Base-by-base conservation (phyloP, 1,140 invertebrate species). In the Trachymyrmex cornetzi region DNA sequence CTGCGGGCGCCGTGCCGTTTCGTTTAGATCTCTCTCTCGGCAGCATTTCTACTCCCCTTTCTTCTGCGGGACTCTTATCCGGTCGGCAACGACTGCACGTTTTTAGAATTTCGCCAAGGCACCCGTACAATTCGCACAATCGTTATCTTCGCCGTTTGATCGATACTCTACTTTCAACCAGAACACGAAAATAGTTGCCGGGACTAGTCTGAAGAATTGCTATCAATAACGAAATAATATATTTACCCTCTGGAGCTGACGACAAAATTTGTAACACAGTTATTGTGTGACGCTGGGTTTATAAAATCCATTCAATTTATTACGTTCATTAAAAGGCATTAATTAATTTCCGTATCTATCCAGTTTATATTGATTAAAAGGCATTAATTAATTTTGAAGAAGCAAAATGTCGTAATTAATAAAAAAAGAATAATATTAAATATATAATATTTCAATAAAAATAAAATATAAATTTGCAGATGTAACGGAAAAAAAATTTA, bases 91-190 rank as follows among this genome's bases (percentile, higher is more conserved):
- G 48, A 53, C n/a, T 2, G 14, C n/a, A 11, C 74, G 24, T 44
- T 84, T 61, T 84, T 24, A 48, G 27, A 66, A 79, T 77, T 66
- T 50, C 38, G 38, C 53, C 75, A 9, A 59, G 53, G 5, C 27
- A 38, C 30, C 7, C 12, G 34, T 66, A 16, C n/a, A 38, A 22
- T 38, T 72, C n/a, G 67, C 38, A 22, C 22, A 64, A 77, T 89
- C 59, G 14, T 77, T 77, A 77, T 87, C 88, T 53, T 14, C 44
- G 55, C 53, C 48, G 89, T 90, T 90, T 89, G 89, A 89, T 90
- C 89, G 66, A 90, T 90, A 89, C 67, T 53, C 59, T 55, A 53
- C 69, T 30, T 59, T 55, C n/a, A 19, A 48, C 48, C 48, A 7
- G 38, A 61, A 59, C 50, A 24, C 22, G 50, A 82, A 57, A 72